Evolutionary conservation across 2,113 vertebrate genomes (phyloP).

Genomic region (Bombycilla garrulus): DNA sequence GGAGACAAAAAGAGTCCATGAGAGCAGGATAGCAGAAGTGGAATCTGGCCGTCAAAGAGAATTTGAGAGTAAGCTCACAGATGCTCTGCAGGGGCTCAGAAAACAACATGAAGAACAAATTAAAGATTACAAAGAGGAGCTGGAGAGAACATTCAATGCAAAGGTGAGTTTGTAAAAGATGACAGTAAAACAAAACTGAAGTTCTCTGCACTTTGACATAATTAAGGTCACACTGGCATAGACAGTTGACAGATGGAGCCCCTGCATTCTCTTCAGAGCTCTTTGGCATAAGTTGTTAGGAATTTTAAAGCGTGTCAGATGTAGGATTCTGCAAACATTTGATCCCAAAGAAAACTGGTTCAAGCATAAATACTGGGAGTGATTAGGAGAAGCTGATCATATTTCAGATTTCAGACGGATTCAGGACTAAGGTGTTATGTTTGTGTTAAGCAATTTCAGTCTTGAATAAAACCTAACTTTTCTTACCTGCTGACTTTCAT

Average conservation of each 20-base stretch:
- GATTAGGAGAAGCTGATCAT: background rate
- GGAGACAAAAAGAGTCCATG: conserved; percentile 72
- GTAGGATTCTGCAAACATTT: background rate
- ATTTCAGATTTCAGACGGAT: background rate
- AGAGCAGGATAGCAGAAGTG: conserved; percentile 76
- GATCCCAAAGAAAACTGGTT: background rate
- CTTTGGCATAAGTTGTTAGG: background rate
- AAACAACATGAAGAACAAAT: conserved; percentile 78
- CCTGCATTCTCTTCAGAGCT: background rate
- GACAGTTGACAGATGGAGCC: background rate
- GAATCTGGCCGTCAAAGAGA: conserved; percentile 72
- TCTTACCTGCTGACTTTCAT: background rate
- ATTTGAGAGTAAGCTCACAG: conserved; percentile 75
- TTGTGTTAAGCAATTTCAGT: background rate
- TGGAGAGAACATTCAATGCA: conserved; percentile 74
- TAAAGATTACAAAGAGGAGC: conserved; percentile 79
- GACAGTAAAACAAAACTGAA: background rate
- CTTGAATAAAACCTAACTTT: background rate
- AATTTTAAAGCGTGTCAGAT: background rate
- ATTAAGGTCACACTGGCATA: background rate
- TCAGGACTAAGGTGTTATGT: background rate
- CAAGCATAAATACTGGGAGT: background rate
- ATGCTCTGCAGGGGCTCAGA: conserved; percentile 77
- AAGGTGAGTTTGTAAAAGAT: conserved; percentile 69
- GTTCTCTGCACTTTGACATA: background rate